Percentiles rank a stretch among this genome's conserved stretches.
Conservation (phyloP, 1,140 invertebrate species). For the Brachionus plicatilis region DNA sequence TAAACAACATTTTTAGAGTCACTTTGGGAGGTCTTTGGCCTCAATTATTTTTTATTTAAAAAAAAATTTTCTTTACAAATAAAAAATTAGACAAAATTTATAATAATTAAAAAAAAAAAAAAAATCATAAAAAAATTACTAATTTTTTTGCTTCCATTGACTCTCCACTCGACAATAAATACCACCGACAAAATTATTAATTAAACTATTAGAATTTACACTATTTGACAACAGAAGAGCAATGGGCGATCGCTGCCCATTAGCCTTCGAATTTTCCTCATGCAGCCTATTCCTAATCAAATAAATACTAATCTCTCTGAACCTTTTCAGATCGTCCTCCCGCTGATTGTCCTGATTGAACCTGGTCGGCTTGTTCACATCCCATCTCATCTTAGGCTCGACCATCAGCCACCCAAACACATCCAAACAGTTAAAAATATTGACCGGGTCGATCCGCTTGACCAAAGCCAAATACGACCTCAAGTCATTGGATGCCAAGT, state of each 20-base stretch:
- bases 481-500: neutral
- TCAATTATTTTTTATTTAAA: neutral
- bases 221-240: neutral
- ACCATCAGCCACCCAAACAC: neutral
- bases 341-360: slow-evolving; percentile 56
- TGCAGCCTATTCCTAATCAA: neutral
- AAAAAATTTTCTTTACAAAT: neutral
- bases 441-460: neutral
- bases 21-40: no score
- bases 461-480: neutral
- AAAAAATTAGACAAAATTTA: neutral
- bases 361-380: slow-evolving; percentile 50
- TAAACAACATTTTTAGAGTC: no score
- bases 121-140: neutral
- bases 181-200: slow-evolving; percentile 5
- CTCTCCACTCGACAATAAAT: slow-evolving; percentile 5
- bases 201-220: slow-evolving; percentile 3
- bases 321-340: slow-evolving; percentile 49
- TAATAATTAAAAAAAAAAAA: neutral
- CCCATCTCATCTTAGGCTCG: slow-evolving; percentile 49
- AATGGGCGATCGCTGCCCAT: neutral
- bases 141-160: slow-evolving; percentile 25
- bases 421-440: slow-evolving; percentile 15
- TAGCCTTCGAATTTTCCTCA: neutral
- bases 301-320: slow-evolving; percentile 27